These are phyloP conservation scores for Picathartes gymnocephalus DNA, from an alignment of 2,113 vertebrate genomes.

Conservation along the genomic window DNA sequence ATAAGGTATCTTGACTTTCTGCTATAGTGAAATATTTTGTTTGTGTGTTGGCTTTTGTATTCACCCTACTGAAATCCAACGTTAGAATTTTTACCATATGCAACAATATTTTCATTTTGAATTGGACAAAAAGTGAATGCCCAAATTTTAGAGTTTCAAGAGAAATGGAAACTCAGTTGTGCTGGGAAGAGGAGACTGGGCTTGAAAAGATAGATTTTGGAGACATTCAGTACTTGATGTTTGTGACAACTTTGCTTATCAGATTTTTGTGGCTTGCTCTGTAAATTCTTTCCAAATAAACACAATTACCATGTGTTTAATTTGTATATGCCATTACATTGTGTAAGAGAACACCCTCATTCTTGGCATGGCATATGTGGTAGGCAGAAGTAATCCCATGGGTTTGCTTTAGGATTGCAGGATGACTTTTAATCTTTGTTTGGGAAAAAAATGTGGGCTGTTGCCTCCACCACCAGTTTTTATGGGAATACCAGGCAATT, in stretches of 20 bases:
- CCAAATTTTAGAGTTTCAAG: neutral
- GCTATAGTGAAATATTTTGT: neutral
- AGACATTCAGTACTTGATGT: neutral
- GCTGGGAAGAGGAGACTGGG: neutral
- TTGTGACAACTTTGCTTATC: neutral
- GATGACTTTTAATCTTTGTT: neutral
- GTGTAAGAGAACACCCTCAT: neutral
- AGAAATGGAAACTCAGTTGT: neutral
- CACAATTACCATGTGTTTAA: neutral
- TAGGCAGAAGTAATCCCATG: neutral
- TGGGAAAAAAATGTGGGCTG: neutral
- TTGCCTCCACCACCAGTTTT: neutral
- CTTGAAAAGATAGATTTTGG: neutral
- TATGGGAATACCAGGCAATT: neutral
- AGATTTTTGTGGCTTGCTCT: neutral
- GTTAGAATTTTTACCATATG: neutral
- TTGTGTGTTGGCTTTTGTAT: neutral
- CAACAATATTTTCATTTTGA: neutral
- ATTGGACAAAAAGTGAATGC: neutral
- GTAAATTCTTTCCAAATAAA: neutral
- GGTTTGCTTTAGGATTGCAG: neutral
- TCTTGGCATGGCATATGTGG: accelerated
- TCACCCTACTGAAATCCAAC: neutral
- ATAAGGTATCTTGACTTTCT: neutral
- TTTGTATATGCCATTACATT: neutral